These are phyloP conservation scores for Nebria brevicollis DNA, from an alignment of 2,888 invertebrate species.

Conservation along the genomic window DNA sequence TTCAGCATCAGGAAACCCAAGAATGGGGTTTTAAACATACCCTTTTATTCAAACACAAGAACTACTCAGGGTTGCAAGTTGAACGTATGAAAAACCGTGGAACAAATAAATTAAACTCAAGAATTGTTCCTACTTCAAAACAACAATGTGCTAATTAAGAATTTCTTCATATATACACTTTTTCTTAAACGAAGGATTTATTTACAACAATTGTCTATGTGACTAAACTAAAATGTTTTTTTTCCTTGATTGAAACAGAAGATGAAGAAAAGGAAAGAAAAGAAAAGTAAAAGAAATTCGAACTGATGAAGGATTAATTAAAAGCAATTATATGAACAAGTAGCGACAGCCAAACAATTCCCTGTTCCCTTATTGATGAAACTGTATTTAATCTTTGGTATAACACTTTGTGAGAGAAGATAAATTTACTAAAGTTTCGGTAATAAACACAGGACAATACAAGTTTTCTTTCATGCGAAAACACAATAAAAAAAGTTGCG, in stretches of 20 bases:
- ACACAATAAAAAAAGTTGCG: background rate
- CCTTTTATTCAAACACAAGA: constrained; percentile 26
- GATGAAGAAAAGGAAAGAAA: background rate
- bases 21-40: background rate
- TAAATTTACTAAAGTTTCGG: background rate
- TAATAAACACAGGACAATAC: background rate
- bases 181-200: background rate
- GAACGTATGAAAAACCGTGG: constrained; percentile 12
- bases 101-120: constrained; percentile 33
- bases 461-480: background rate
- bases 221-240: background rate
- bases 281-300: background rate
- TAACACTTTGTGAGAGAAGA: background rate
- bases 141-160: constrained; percentile 35
- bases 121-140: constrained; percentile 35
- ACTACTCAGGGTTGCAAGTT: constrained; percentile 2
- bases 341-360: background rate
- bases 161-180: constrained; percentile 24
- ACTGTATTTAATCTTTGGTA: background rate
- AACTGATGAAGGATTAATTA: background rate
- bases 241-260: background rate
- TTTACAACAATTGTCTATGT: background rate
- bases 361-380: background rate
- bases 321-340: background rate
- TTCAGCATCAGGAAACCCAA: constrained; percentile 13